Evolutionary conservation across 2,113 vertebrate genomes (phyloP).

Genomic region (Crocuta crocuta): DNA sequence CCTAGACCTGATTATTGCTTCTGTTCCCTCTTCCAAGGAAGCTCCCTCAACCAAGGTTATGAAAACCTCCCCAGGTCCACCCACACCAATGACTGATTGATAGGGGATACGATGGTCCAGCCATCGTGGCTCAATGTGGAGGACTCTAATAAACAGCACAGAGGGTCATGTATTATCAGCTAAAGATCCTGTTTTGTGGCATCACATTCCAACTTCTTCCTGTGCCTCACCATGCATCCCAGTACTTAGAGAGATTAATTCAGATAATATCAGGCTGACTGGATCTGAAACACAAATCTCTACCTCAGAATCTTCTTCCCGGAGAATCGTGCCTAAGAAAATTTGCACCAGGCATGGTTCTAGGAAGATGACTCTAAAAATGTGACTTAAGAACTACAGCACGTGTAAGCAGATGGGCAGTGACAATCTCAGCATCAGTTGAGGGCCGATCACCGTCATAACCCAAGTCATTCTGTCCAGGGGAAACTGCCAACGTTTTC

Average conservation of each 20-base stretch:
- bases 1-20: rapidly evolving
- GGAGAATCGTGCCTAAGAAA: not conserved
- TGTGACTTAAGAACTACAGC: not conserved
- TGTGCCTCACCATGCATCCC: not conserved
- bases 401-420: not conserved
- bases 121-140: not conserved
- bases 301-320: not conserved
- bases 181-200: not conserved
- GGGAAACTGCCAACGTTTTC: not conserved
- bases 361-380: not conserved
- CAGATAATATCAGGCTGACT: not conserved
- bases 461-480: not conserved
- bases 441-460: not conserved
- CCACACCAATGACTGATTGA: not conserved
- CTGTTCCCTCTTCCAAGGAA: not conserved
- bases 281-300: not conserved
- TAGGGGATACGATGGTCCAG: rapidly evolving
- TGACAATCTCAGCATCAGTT: not conserved
- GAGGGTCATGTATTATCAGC: rapidly evolving
- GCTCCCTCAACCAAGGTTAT: not conserved
- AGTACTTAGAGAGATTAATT: not conserved
- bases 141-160: not conserved
- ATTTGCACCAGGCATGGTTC: rapidly evolving
- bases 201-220: not conserved
- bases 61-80: rapidly evolving